Conservation (phyloP, 2,888 invertebrate species). For the Drosophila quasianomalipes region DNA sequence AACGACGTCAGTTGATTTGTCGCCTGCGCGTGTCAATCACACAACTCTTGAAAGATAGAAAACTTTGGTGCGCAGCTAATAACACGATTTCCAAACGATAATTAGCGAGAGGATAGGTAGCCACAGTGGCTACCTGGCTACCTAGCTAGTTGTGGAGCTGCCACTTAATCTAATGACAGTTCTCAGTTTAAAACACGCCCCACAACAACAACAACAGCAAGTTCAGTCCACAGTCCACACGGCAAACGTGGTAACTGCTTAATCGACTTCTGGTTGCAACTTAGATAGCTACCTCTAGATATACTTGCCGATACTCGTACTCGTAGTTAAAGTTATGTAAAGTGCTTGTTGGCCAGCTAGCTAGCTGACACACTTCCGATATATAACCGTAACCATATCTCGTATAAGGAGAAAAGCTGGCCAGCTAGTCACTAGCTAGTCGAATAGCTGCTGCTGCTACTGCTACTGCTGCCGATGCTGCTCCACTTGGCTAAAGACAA, state of each 20-base stretch:
- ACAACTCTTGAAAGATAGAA: constrained; percentile 4
- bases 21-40: constrained; percentile 79
- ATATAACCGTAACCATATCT: constrained; percentile 53
- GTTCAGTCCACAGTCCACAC: constrained; percentile 21
- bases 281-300: constrained; percentile 39
- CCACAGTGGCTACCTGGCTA: constrained; percentile 14
- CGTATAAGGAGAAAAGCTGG: constrained; percentile 62
- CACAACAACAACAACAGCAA: constrained; percentile 18
- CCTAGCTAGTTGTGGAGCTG: constrained; percentile 41
- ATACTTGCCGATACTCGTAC: constrained; percentile 29
- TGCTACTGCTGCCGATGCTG: constrained; percentile 28
- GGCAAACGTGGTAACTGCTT: constrained; percentile 63
- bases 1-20: constrained; percentile 66
- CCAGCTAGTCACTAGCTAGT: constrained; percentile 28
- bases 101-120: constrained; percentile 60
- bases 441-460: constrained; percentile 28
- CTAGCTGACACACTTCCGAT: constrained; percentile 77
- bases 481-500: constrained; percentile 71
- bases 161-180: constrained; percentile 81
- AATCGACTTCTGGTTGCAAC: constrained; percentile 78
- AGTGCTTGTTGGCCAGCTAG: constrained; percentile 51
- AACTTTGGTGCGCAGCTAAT: constrained; percentile 48
- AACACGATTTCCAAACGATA: constrained; percentile 79
- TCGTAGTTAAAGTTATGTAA: constrained; percentile 61
- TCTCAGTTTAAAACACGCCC: constrained; percentile 64